Conservation (phyloP, 2,797 vertebrate species). For the Pangasius larnaudii region DNA sequence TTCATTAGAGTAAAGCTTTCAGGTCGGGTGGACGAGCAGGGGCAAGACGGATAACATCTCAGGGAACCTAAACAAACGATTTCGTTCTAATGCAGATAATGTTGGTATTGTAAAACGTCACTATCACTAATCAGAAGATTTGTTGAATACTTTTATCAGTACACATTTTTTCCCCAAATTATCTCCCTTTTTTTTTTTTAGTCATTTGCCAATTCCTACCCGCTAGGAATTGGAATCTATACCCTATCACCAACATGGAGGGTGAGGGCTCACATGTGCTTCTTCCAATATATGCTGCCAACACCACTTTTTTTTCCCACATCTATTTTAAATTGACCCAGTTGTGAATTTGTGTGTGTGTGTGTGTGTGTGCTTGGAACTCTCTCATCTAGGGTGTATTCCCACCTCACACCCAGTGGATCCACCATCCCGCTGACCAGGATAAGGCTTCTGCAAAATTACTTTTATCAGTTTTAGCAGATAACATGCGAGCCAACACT, state of each 20-base stretch:
- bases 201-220: neutral
- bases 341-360: neutral
- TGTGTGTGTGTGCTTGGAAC: neutral
- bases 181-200: neutral
- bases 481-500: neutral
- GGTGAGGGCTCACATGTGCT: neutral
- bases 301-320: neutral
- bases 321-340: neutral
- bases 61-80: neutral
- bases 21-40: neutral
- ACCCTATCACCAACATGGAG: neutral
- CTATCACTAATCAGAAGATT: neutral
- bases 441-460: neutral
- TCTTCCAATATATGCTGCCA: neutral
- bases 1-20: slow-evolving; percentile 27
- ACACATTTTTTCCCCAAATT: neutral
- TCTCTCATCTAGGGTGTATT: neutral
- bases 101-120: neutral
- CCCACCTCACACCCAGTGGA: neutral
- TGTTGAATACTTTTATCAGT: neutral
- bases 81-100: neutral
- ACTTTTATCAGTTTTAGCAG: neutral
- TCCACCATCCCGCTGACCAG: neutral
- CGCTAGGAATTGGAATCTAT: neutral
- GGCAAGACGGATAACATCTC: neutral